Conservation (phyloP, 2,888 invertebrate species). For the Netelia melanura region DNA sequence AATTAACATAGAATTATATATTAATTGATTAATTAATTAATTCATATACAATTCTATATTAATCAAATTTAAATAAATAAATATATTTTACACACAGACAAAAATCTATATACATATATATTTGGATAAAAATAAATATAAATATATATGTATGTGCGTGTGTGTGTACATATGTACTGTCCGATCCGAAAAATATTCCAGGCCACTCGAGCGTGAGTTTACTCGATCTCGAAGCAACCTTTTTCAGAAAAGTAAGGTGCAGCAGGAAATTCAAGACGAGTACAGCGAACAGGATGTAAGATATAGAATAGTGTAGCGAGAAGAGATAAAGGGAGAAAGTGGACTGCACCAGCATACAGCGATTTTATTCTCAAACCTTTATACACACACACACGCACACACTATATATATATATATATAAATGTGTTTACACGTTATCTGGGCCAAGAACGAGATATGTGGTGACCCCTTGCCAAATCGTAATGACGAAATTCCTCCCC, state of each 20-base stretch:
- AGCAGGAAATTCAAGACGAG: conserved; percentile 29
- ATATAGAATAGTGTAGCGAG: neutral
- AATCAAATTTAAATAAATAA: neutral
- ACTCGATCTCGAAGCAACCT: neutral
- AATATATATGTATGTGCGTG: neutral
- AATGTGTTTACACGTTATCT: conserved; percentile 37
- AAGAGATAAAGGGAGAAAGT: conserved; percentile 12
- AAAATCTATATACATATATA: neutral
- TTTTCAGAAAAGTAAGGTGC: neutral
- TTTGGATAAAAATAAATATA: neutral
- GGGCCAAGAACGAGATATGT: conserved; percentile 64
- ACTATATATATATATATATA: too few relatives aligned
- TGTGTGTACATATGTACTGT: conserved; percentile 4
- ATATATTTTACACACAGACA: neutral
- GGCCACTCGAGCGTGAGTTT: conserved; percentile 39
- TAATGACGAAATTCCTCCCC: conserved; percentile 53
- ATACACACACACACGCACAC: neutral
- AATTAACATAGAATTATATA: too few relatives aligned
- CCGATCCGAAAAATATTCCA: conserved; percentile 50
- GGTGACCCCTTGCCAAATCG: conserved; percentile 57
- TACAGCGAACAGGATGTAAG: conserved; percentile 12
- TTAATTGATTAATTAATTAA: too few relatives aligned
- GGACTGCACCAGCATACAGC: conserved; percentile 12
- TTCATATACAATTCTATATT: neutral
- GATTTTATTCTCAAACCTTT: conserved; percentile 56